Base-by-base conservation (phyloP, 2,113 vertebrate genomes). In the Capreolus pygargus region DNA sequence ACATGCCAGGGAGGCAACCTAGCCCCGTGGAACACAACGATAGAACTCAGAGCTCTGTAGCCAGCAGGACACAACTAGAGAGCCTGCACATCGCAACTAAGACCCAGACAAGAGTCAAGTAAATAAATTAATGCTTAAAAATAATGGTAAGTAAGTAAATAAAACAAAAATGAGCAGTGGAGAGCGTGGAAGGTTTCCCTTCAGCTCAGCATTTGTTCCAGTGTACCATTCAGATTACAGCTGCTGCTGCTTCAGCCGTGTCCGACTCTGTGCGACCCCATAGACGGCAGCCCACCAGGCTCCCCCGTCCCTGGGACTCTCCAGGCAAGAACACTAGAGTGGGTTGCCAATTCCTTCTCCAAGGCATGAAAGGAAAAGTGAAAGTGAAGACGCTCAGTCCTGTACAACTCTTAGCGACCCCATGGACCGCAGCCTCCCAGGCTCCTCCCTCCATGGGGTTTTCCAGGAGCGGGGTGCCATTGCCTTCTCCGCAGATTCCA, bases 191-290 rank as follows among this genome's bases (percentile, higher is more conserved):
- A 52, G 16, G 23, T 67, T 61, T 28, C 43, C 5, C 19, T 50
- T 50, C 19, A 86, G 28, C 14, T 43, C 43, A 50, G 67, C 36
- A 57, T 27, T 89, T 54, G 14, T n/a, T 23, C 25, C 81, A 23
- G 2, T 2, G 12, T 50, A 17, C 5, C 6, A 47, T 19, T 25
- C 30, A 82, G 57, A 7, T 55, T 67, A 36, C 47, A 30, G 0
- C 2, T 89, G 8, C 33, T 10, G 33, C 17, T 36, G 33, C 17
- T n/a, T n/a, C 61, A 36, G 16, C 36, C 9, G 0, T 70, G 64
- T 70, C 17, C 0, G 2, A n/a, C 17, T 21, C 0, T 11, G 8
- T 21, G n/a, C 1, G 2, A 36, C 64, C 64, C n/a, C 33, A 11
- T 36, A 70, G 64, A n/a, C 0, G 0, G 64, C n/a, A 70, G n/a